Base-by-base conservation (phyloP, 2,888 invertebrate species). In the Perdita meconis region DNA sequence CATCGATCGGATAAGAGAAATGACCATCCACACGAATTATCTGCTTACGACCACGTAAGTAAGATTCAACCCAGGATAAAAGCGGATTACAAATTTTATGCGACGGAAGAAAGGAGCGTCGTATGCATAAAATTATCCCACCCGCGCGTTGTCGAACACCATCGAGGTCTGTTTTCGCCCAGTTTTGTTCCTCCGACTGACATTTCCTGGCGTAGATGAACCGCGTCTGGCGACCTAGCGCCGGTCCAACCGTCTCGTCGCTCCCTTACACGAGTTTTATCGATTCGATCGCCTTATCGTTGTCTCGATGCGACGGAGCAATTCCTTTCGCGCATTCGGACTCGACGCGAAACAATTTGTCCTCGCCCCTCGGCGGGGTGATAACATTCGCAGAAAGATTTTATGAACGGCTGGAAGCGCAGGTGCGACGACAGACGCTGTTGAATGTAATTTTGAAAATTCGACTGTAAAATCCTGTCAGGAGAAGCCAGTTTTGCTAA, bases 311-410 rank as follows among this genome's bases (percentile, higher is more conserved):
- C 44, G 73, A 61, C 30, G 6, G 24, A 42, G 30, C 66, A 57
- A 76, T 76, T 53, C 38, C 56, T 19, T 56, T 38, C 36, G 40
- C 59, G 22, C 36, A 30, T 3, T 10, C 36, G 26, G 50, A 57
- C 12, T 36, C 57, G 65, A 65, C 59, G 60, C 38, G 44, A 53
- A 22, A 47, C 73, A 59, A 75, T 73, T 57, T 74, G 72, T 72
- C 51, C 34, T 42, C 50, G 24, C 26, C n/a, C 19, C 19, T n/a
- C n/a, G 36, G 34, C 44, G 38, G 26, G 50, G 8, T 51, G 19
- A 30, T 36, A 24, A 42, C 8, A 34, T 50, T 40, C 22, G 30
- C 26, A 24, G n/a, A 38, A 44, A 65, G 64, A 65, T 59, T 75
- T 75, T 53, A 64, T 63, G 50, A 56, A 40, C 8, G 47, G 26